Evolutionary conservation across 1,140 invertebrate species (phyloP).

Genomic region (Latrodectus geometricus): DNA sequence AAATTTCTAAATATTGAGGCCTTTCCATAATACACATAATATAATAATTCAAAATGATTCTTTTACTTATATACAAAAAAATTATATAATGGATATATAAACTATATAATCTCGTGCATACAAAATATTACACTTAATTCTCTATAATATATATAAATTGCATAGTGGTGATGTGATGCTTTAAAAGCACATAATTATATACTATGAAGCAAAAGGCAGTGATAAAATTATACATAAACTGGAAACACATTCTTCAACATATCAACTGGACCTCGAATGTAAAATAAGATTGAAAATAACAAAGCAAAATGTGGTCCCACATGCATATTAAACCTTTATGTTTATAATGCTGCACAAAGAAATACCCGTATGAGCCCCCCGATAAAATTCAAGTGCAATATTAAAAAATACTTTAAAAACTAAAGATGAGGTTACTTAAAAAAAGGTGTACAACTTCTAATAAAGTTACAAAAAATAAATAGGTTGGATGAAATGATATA

Average conservation of each 20-base stretch:
- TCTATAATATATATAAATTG: constrained; percentile 29
- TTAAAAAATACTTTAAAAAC: constrained; percentile 21
- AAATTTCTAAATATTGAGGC: too few species aligned
- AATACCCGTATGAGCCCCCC: constrained; percentile 48
- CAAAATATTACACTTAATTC: neutral
- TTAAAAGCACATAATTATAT: constrained; percentile 24
- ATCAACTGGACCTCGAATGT: neutral
- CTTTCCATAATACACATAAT: too few species aligned
- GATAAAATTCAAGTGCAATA: constrained; percentile 5
- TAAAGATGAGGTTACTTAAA: neutral
- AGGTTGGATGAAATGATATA: constrained; percentile 47
- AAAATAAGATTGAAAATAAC: neutral
- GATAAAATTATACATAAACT: constrained; percentile 10
- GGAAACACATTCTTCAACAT: neutral
- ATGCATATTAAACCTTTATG: neutral
- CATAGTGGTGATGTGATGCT: constrained; percentile 24
- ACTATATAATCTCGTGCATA: neutral
- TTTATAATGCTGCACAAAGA: constrained; percentile 52
- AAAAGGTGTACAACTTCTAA: neutral
- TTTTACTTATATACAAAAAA: too few species aligned
- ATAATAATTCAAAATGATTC: too few species aligned
- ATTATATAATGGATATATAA: neutral
- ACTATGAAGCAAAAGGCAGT: constrained; percentile 58
- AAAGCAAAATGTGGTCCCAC: constrained; percentile 44
- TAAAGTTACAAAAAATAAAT: constrained; percentile 52